A percentile compares a stretch with the other conserved stretches of the same genome.
These are phyloP conservation scores for Oscheius sp. DNA, from an alignment of 2,888 invertebrate genomes.

Conservation along the genomic window DNA sequence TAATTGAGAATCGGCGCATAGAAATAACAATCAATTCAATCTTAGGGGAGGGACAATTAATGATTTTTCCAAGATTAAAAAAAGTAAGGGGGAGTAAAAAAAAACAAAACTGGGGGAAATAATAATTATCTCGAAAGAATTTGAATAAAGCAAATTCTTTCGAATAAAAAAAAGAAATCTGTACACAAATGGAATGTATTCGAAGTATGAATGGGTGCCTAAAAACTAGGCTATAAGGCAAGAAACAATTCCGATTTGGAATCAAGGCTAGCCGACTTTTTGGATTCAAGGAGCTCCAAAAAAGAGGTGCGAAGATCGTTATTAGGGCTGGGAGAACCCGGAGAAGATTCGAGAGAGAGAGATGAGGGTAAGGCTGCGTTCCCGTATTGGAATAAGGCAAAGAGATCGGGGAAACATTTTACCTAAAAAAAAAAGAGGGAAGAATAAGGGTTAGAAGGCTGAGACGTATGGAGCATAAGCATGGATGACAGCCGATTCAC, in stretches of 20 bases:
- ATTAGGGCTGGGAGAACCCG: constrained; percentile 26
- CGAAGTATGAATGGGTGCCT: constrained; percentile 4
- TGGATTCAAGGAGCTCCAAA: neutral
- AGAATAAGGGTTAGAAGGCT: neutral
- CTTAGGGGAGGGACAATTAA: too few species aligned
- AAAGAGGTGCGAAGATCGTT: neutral
- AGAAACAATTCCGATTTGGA: constrained; percentile 3
- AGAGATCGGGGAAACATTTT: neutral
- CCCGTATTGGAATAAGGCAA: constrained; percentile 23
- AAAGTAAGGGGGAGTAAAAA: neutral
- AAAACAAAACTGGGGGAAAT: neutral
- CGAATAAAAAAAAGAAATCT: neutral
- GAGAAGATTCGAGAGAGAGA: neutral
- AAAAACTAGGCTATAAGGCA: constrained; percentile 16
- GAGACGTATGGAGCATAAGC: constrained; percentile 6
- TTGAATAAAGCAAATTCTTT: neutral
- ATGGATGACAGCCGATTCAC: neutral
- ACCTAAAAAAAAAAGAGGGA: neutral
- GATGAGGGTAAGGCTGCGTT: constrained; percentile 17
- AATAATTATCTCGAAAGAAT: neutral
- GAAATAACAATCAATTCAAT: constrained; percentile 29
- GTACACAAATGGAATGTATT: constrained; percentile 27
- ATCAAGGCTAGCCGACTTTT: constrained; percentile 1
- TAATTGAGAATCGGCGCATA: constrained; percentile 29
- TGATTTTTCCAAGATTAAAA: constrained; percentile 1